Evolutionary conservation across 2,797 vertebrate species (phyloP).

Genomic region (Pogoniulus pusillus): DNA sequence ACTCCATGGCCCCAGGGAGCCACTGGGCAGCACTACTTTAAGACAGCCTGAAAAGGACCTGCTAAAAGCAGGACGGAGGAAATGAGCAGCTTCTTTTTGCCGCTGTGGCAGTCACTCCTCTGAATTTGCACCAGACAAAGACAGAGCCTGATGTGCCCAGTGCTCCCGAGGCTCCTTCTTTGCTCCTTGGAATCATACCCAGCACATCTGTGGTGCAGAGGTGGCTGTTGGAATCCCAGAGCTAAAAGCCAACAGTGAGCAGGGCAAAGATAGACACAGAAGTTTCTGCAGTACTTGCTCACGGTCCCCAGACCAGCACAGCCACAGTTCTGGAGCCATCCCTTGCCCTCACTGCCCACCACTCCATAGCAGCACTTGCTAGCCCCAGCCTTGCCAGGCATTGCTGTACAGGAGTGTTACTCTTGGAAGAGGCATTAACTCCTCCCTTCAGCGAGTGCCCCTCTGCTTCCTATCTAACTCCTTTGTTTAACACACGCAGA

Average conservation of each 20-base stretch:
- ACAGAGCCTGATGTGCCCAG: background rate
- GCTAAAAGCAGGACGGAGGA: background rate
- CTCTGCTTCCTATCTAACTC: background rate
- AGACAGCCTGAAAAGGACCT: background rate
- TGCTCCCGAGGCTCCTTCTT: background rate
- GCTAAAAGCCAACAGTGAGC: background rate
- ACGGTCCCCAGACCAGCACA: background rate
- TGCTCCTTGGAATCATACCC: background rate
- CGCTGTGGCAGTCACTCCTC: background rate
- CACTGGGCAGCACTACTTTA: background rate
- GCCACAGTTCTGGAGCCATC: background rate
- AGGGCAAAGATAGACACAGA: background rate
- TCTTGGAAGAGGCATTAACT: background rate
- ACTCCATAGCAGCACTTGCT: background rate
- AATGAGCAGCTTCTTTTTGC: background rate
- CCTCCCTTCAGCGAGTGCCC: background rate
- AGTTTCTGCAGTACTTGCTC: background rate
- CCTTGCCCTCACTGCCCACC: background rate
- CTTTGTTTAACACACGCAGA: background rate
- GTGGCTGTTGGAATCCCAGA: background rate
- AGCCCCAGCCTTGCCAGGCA: background rate
- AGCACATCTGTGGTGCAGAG: background rate
- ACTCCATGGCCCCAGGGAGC: background rate
- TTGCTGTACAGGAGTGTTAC: background rate
- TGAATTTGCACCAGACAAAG: background rate